Conservation (phyloP, 2,888 invertebrate species). For the Sipunculus nudus region DNA sequence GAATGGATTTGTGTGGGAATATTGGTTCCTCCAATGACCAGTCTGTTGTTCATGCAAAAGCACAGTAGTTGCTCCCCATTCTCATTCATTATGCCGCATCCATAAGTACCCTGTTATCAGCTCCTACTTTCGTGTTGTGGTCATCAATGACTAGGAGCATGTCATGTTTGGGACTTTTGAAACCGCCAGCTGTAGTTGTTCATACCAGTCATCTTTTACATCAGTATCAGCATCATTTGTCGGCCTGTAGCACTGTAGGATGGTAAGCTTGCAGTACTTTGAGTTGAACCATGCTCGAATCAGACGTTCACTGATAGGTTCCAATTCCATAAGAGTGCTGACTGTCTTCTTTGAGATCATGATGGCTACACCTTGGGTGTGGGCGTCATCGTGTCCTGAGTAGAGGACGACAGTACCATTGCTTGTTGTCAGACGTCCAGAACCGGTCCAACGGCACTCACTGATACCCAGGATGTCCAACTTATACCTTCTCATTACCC, state of each 20-base stretch:
- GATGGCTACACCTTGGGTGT: constrained; percentile 5
- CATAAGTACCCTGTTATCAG: constrained; percentile 35
- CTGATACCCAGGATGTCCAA: constrained; percentile 12
- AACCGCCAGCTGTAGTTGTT: constrained; percentile 12
- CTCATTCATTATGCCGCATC: constrained; percentile 24
- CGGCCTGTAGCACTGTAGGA: constrained; percentile 29
- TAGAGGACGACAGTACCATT: neutral
- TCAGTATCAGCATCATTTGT: constrained; percentile 27
- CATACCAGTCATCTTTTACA: constrained; percentile 28
- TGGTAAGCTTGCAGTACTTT: constrained; percentile 8
- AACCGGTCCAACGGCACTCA: constrained; percentile 15
- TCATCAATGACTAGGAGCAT: constrained; percentile 33
- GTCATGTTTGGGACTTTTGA: too few relatives aligned
- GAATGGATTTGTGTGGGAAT: constrained; percentile 32
- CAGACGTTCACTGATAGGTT: neutral
- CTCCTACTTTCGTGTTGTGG: constrained; percentile 37
- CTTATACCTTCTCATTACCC: constrained; percentile 8
- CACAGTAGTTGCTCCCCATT: constrained; percentile 28
- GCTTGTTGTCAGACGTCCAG: neutral
- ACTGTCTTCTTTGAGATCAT: neutral
- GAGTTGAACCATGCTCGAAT: neutral
- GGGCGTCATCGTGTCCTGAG: neutral
- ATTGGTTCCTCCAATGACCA: constrained; percentile 38
- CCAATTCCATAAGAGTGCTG: constrained; percentile 3
- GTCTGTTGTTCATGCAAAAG: constrained; percentile 27